Percentiles rank a stretch among this genome's conserved stretches.
Conservation (phyloP, 2,797 vertebrate genomes). For the Poeciliopsis presidionis region DNA sequence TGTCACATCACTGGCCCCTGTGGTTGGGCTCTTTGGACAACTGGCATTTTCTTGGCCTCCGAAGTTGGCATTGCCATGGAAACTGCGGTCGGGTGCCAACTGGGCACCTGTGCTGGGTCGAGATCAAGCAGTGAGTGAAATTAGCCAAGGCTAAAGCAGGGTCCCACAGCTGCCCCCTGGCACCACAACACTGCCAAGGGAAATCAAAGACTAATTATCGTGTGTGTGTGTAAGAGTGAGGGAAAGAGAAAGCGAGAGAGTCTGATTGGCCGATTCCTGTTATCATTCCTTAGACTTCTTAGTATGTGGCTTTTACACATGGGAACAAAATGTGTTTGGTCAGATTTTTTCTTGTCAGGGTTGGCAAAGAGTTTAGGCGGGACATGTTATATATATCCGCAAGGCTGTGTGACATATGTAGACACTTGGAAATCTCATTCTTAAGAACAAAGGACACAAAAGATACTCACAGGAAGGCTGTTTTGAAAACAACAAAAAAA, state of each 20-base stretch:
- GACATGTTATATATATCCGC: too few relatives aligned
- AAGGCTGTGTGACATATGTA: not conserved
- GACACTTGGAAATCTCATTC: not conserved
- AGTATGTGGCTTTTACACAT: not conserved
- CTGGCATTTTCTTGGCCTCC: slow-evolving; percentile 60
- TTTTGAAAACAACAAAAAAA: not conserved
- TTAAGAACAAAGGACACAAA: not conserved
- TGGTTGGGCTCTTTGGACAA: slow-evolving; percentile 55
- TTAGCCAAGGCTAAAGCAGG: slow-evolving; percentile 72
- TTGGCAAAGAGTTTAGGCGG: not conserved
- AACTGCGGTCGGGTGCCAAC: slow-evolving; percentile 63
- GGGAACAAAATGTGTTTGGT: not conserved
- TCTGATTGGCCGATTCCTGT: slow-evolving; percentile 40
- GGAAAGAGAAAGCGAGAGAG: slow-evolving; percentile 1
- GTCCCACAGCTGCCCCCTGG: slow-evolving; percentile 68
- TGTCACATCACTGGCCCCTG: slow-evolving; percentile 29
- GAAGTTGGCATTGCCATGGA: slow-evolving; percentile 72
- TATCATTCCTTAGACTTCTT: slow-evolving; percentile 11
- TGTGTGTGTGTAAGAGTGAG: slow-evolving; percentile 36
- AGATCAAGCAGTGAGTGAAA: slow-evolving; percentile 76
- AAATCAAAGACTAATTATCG: slow-evolving; percentile 75
- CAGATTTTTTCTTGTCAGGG: not conserved
- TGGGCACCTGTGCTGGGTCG: slow-evolving; percentile 71
- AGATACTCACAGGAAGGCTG: not conserved
- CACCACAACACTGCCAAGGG: slow-evolving; percentile 65